A percentile compares a stretch with the other conserved stretches of the same genome.
Evolutionary conservation across 1,140 invertebrate genomes (phyloP).

Genomic region (Bradynema listronoti): DNA sequence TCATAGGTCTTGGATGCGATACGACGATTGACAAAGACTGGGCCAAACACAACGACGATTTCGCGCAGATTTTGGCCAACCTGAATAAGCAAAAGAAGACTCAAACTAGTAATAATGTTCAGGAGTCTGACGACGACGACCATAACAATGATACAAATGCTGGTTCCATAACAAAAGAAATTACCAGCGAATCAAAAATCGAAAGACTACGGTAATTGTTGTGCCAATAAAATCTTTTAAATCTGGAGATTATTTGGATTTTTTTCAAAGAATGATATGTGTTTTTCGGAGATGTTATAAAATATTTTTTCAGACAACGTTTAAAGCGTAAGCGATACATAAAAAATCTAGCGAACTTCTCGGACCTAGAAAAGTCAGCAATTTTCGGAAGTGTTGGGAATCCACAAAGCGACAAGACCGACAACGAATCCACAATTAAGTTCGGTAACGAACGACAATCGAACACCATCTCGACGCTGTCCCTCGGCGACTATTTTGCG

Average conservation of each 20-base stretch:
- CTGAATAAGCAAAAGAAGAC: conserved; percentile 37
- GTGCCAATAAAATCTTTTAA: too few relatives aligned
- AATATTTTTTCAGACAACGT: too few relatives aligned
- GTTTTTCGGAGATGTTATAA: too few relatives aligned
- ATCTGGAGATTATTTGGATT: too few relatives aligned
- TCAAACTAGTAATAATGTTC: conserved; percentile 8
- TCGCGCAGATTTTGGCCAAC: conserved; percentile 39
- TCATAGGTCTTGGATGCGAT: not conserved
- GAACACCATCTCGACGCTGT: conserved; percentile 12
- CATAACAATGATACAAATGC: too few relatives aligned
- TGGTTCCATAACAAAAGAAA: too few relatives aligned
- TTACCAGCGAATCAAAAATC: too few relatives aligned
- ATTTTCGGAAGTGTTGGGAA: conserved; percentile 13
- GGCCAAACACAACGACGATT: conserved; percentile 54
- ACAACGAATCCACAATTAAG: conserved; percentile 16
- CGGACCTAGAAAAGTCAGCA: conserved; percentile 21
- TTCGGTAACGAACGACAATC: not conserved
- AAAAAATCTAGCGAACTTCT: not conserved
- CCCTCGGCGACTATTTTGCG: conserved; percentile 30
- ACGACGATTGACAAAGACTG: conserved; percentile 22
- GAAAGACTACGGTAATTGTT: too few relatives aligned
- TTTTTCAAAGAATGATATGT: too few relatives aligned
- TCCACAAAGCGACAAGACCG: conserved; percentile 9
- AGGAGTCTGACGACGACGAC: conserved; percentile 4
- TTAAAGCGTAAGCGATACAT: too few relatives aligned